Conservation (phyloP, 2,113 vertebrate species). For the Sceloporus undulatus region DNA sequence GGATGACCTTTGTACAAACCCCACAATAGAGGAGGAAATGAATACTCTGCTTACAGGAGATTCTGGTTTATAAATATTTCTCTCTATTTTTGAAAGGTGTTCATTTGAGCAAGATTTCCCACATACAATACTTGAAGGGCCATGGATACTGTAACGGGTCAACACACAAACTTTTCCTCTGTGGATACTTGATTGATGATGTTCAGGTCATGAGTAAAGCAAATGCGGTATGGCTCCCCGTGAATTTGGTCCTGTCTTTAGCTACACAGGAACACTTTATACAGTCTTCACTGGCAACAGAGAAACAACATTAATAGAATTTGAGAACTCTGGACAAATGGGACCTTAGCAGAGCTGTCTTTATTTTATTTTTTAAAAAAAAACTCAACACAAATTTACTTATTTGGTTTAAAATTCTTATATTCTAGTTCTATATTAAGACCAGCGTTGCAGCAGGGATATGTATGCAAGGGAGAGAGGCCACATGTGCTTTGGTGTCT, state of each 20-base stretch:
- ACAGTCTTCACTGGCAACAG: slow-evolving; percentile 5
- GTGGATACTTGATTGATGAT: neutral
- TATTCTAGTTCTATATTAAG: neutral
- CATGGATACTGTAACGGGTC: slow-evolving; percentile 20
- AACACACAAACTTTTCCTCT: slow-evolving; percentile 51
- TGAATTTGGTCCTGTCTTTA: neutral
- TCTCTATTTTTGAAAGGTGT: slow-evolving; percentile 25
- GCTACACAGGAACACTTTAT: slow-evolving; percentile 7
- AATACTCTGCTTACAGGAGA: neutral
- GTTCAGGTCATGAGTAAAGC: too few species aligned
- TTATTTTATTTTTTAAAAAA: neutral
- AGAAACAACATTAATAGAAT: neutral
- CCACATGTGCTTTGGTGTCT: too few species aligned
- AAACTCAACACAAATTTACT: neutral
- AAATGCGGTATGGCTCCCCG: too few species aligned
- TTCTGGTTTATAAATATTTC: slow-evolving; percentile 16
- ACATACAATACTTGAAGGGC: slow-evolving; percentile 32
- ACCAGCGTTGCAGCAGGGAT: too few species aligned
- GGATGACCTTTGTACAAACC: neutral
- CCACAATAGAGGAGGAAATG: slow-evolving; percentile 40
- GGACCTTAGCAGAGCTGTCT: neutral
- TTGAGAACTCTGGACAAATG: neutral
- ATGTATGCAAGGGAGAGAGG: too few species aligned
- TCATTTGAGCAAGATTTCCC: slow-evolving; percentile 43
- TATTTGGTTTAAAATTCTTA: neutral